Evolutionary conservation across 2,797 vertebrate species (phyloP).

Genomic region (Todus mexicanus): DNA sequence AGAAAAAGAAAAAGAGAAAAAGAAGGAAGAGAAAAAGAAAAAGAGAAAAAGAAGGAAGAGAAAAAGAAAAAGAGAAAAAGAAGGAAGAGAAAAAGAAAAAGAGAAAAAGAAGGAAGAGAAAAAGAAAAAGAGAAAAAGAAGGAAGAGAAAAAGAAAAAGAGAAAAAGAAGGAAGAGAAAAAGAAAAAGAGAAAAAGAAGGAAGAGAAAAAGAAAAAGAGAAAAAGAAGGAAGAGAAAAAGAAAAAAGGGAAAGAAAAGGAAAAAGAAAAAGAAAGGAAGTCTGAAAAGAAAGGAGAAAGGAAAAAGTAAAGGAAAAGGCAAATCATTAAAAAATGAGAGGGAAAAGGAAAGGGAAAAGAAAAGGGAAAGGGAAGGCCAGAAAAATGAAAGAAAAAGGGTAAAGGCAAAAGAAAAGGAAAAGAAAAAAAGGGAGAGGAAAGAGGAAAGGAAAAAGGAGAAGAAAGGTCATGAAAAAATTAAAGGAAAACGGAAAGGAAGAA

Average conservation of each 20-base stretch:
- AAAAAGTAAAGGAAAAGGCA: not conserved
- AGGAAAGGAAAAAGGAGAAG: fast-evolving
- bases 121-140: too few relatives aligned
- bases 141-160: fast-evolving
- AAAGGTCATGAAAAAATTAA: too few relatives aligned
- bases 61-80: not conserved
- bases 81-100: fast-evolving
- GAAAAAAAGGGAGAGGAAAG: too few relatives aligned
- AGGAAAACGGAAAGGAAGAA: too few relatives aligned
- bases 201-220: fast-evolving
- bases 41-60: too few relatives aligned
- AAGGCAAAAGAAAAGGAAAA: too few relatives aligned
- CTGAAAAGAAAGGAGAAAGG: too few relatives aligned
- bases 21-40: too few relatives aligned
- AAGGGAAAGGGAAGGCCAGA: too few relatives aligned
- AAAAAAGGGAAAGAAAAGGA: not conserved
- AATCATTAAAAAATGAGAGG: too few relatives aligned
- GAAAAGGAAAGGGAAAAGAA: not conserved
- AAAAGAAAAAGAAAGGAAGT: fast-evolving
- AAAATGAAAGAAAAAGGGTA: too few relatives aligned
- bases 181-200: not conserved
- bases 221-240: fast-evolving
- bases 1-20: not conserved
- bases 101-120: too few relatives aligned
- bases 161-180: fast-evolving